Base-by-base conservation (phyloP, 1,140 invertebrate genomes). In the Steinernema feltiae region DNA sequence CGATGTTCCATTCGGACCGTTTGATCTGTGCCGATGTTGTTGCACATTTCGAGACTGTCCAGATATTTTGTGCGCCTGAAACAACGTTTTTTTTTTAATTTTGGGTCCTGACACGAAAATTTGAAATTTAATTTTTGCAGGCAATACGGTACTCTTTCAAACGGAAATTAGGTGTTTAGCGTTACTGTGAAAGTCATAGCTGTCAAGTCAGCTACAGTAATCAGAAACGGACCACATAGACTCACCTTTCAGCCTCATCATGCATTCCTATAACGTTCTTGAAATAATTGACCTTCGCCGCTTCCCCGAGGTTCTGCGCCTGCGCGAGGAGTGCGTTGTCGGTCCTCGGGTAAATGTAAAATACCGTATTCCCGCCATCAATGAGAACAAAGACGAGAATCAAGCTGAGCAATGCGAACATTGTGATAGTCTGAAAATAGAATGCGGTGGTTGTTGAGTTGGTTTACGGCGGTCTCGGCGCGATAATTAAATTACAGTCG, bases 31-130 rank as follows among this genome's bases (percentile, higher is more conserved):
- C 73, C 78, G 30, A 79, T 79, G 24, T 70, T 30, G 32, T 79
- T 76, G 35, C 78, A 79, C 27, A 35, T 41, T 48, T 79, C 72
- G 3, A 79, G 70, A n/a, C 75, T 75, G 35, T 79, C 75, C 30
- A 79, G 69, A 32, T 77, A 79, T 15, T 74, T 24, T 30, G 69
- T n/a, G 31, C 72, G 71, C 48, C 75, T 79, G 53, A 29, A 77
- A n/a, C n/a, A n/a, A n/a, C n/a, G n/a, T n/a, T n/a, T n/a, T n/a
- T n/a, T n/a, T n/a, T n/a, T n/a, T n/a, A n/a, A 76, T 12, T 69
- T 30, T 29, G n/a, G 1, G 41, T 24, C 74, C 30, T 30, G n/a
- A n/a, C n/a, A n/a, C n/a, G n/a, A n/a, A n/a, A n/a, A n/a, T n/a
- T n/a, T n/a, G n/a, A n/a, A n/a, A n/a, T n/a, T n/a, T n/a, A n/a